A percentile compares a stretch with the other conserved stretches of the same genome.
Evolutionary conservation across 2,888 invertebrate genomes (phyloP).

Genomic region (Temnothorax ravouxi): DNA sequence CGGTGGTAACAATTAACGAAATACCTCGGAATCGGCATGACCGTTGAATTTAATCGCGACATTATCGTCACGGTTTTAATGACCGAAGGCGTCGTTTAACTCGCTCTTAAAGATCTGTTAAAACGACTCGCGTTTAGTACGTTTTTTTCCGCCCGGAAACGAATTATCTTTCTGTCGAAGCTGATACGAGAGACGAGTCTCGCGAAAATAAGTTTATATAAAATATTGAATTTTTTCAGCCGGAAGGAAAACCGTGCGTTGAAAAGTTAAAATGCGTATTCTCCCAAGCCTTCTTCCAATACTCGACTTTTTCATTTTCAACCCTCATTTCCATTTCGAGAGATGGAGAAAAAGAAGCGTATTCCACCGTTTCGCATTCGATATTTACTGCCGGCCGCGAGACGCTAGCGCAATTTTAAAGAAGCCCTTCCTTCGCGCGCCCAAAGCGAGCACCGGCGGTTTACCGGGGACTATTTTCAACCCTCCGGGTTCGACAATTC

Average conservation of each 20-base stretch:
- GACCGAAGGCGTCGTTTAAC: conserved; percentile 12
- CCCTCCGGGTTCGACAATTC: conserved; percentile 38
- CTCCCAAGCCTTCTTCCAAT: neutral
- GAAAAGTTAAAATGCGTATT: conserved; percentile 33
- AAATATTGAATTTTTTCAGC: conserved; percentile 38
- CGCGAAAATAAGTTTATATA: conserved; percentile 1
- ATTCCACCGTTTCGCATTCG: conserved; percentile 44
- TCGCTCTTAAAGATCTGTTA: neutral
- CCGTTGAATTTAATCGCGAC: conserved; percentile 43
- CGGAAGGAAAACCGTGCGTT: neutral
- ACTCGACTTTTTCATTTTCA: conserved; percentile 30
- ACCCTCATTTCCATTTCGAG: conserved; percentile 47
- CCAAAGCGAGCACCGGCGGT: conserved; percentile 18
- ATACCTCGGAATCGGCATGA: conserved; percentile 28
- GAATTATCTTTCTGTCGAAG: neutral
- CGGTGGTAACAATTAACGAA: conserved; percentile 40
- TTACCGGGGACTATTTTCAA: conserved; percentile 39
- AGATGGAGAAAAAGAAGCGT: conserved; percentile 18
- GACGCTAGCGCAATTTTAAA: conserved; percentile 50
- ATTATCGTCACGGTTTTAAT: conserved; percentile 31
- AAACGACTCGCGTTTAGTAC: neutral
- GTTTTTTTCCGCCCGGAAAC: neutral
- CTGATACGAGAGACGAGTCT: neutral
- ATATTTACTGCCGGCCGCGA: conserved; percentile 47
- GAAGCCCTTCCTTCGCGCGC: conserved; percentile 19